Evolutionary conservation across 2,113 vertebrate species (phyloP), one percentile per base, ranked within the genome.

Genomic region (Laterallus jamaicensis): DNA sequence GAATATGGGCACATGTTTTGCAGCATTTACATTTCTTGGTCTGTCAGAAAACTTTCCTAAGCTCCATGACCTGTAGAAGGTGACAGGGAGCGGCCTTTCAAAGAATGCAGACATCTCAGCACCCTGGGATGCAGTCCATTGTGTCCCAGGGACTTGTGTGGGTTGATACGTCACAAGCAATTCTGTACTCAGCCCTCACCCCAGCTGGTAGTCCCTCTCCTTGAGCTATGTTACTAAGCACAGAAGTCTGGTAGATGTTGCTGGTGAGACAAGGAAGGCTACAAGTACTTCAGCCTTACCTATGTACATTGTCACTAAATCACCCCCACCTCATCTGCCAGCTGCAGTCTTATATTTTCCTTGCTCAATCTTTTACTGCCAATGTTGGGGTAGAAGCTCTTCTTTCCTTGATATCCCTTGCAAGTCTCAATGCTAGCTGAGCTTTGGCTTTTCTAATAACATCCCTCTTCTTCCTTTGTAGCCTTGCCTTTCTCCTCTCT

Each of bases 21-120:
- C 18, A 52, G 32, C 22, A 44, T 64, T 50, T 83, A 31, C 0
- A 0, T 81, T 62, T 40, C 19, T 40, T 63, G 3, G 0, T n/a
- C 66, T 39, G 20, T 29, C 13, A 54, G 68, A 79, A 73, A 21
- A 9, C 19, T 68, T 67, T 67, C 47, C 19, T 25, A 22, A 16
- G 49, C 18, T n/a, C 50, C 2, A 4, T n/a, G 32, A 37, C 12
- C 7, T 74, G 59, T 54, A 15, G 6, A 59, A 73, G 9, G 18
- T 19, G 47, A 69, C 21, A 47, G 55, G 50, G 6, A 71, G 7
- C 28, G 63, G 49, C 10, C 31, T 56, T 63, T 56, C 31, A 56
- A 70, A 31, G 56, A 70, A 77, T 42, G 35, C 58, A 20, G 50
- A 55, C 9, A 28, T 18, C 13, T 76, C 26, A 47, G n/a, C 17